These are phyloP conservation scores for Drosophila ercepeae DNA, from an alignment of 1,140 invertebrate genomes.

Conservation along the genomic window DNA sequence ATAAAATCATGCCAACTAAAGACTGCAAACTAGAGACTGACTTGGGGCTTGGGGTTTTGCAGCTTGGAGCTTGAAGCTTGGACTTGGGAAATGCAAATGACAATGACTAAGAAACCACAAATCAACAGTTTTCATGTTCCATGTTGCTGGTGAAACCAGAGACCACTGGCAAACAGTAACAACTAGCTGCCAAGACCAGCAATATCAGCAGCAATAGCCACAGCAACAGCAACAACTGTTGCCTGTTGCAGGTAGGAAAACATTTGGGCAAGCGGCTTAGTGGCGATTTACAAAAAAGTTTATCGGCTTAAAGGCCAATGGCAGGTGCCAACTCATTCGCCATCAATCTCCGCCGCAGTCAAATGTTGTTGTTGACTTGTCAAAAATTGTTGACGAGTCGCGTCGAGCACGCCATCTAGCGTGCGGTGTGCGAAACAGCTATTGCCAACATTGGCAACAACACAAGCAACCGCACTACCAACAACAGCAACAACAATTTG, in stretches of 20 bases:
- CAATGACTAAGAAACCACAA: conserved; percentile 27
- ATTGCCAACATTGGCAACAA: background rate
- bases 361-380: conserved; percentile 57
- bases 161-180: background rate
- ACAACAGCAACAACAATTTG: conserved; percentile 31
- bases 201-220: background rate
- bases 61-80: conserved; percentile 8
- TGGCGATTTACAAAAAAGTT: conserved; percentile 18
- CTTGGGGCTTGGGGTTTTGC: no score
- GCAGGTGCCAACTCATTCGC: conserved; percentile 55
- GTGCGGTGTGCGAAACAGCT: conserved; percentile 37
- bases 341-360: conserved; percentile 38
- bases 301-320: conserved; percentile 48
- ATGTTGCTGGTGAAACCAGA: conserved; percentile 4
- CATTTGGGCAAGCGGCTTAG: conserved; percentile 25
- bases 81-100: conserved; percentile 23
- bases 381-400: conserved; percentile 62
- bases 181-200: background rate
- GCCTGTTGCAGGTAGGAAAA: conserved; percentile 7
- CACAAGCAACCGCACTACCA: conserved; percentile 13
- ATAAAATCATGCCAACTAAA: conserved; percentile 34
- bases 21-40: background rate
- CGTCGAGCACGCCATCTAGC: conserved; percentile 65
- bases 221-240: background rate
- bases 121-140: conserved; percentile 25